Evolutionary conservation across 2,888 invertebrate genomes (phyloP).

Genomic region (Chymomyza caudatula): DNA sequence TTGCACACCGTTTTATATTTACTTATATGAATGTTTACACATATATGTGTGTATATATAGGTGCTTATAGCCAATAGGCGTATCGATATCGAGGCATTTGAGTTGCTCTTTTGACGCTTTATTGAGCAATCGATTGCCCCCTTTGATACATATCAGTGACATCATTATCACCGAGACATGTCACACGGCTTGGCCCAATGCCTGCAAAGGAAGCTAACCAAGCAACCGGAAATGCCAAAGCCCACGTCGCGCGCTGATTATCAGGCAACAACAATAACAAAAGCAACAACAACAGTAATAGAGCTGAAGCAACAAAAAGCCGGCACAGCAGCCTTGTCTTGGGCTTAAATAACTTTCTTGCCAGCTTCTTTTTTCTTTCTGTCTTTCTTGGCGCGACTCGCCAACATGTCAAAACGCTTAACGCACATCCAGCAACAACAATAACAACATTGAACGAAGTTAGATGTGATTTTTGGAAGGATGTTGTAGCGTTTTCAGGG

Average conservation of each 20-base stretch:
- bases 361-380: constrained; percentile 23
- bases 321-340: constrained; percentile 30
- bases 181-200: background rate
- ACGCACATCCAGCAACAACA: constrained; percentile 32
- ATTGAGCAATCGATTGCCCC: constrained; percentile 65
- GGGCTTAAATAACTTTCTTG: constrained; percentile 59
- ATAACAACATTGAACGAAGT: background rate
- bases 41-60: background rate
- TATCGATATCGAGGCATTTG: constrained; percentile 37
- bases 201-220: background rate
- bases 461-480: background rate
- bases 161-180: constrained; percentile 57
- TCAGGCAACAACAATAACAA: constrained; percentile 16
- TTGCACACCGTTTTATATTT: background rate
- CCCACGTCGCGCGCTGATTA: constrained; percentile 51
- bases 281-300: background rate
- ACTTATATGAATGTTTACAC: background rate
- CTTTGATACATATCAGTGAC: constrained; percentile 55
- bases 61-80: constrained; percentile 8
- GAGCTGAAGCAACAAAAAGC: constrained; percentile 5
- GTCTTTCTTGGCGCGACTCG: constrained; percentile 12
- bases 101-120: constrained; percentile 40
- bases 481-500: too few species aligned
- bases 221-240: constrained; percentile 31
- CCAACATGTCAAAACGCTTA: constrained; percentile 66